Evolutionary conservation across 2,797 vertebrate species (phyloP), one percentile per base, ranked within the genome.

Genomic region (Rhodeus uyekii): DNA sequence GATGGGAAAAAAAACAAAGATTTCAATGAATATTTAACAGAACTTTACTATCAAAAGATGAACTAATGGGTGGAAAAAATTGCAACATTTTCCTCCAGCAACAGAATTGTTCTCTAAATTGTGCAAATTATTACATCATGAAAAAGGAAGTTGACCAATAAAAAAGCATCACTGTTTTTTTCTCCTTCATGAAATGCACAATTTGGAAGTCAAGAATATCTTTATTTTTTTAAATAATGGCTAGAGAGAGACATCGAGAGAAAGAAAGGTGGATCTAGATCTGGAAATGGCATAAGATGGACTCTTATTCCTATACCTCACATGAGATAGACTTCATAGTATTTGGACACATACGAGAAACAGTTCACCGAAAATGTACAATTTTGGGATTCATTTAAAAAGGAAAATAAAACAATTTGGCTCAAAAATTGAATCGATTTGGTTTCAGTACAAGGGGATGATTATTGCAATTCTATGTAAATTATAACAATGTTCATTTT

Each of bases 1-100:
- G 14, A 18, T 65, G 10, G 2, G 27, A 4, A n/a, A 53, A 53
- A 36, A 69, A 74, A 50, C 50, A 69, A 44, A 77, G 76, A 39
- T 72, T 69, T 78, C 58, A 75, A 85, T 85, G 69, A 83, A 84
- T 83, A 81, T 85, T 81, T 76, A 78, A 68, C 64, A 73, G 42
- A 83, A 68, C 36, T 9, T 1, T 76, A 53, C 58, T 78, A 63
- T 27, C 68, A 79, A 84, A 55, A 78, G 12, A 69, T 69, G 2
- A 78, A n/a, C 24, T 42, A 29, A n/a, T 64, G 19, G 64, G 65
- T 29, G 22, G 16, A 53, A 48, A 32, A 44, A 50, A 72, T 4
- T 9, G 39, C 48, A 77, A 24, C 16, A 22, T 42, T 39, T 53
- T 55, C 36, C 29, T 24, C 10, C 13, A 38, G 13, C 81, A n/a